A percentile compares a stretch with the other conserved stretches of the same genome.
phyloP scores from a whole-genome alignment of 2,888 invertebrate genomes.

The Emmelina monodactyla region DNA sequence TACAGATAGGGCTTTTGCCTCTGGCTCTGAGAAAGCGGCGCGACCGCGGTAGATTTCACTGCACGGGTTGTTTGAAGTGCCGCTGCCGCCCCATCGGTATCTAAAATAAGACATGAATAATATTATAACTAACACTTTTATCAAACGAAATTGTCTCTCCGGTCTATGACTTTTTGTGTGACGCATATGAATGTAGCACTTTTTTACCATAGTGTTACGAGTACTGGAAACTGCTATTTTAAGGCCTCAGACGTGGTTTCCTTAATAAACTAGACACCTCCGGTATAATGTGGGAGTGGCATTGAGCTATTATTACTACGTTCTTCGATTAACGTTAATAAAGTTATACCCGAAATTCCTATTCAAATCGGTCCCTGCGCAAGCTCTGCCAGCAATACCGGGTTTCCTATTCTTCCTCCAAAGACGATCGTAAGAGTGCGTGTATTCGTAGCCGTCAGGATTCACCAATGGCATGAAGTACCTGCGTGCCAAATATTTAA shows the following conservation, averaged over 20 bases:
- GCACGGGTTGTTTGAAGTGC: conserved; percentile 83
- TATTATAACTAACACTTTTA: neutral
- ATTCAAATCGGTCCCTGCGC: conserved; percentile 82
- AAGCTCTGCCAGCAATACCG: conserved; percentile 52
- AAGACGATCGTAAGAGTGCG: conserved; percentile 78
- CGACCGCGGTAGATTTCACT: conserved; percentile 83
- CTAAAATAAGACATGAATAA: conserved; percentile 25
- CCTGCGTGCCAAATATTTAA: too few relatives aligned
- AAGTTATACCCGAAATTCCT: conserved; percentile 86
- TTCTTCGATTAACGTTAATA: neutral
- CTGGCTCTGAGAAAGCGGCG: conserved; percentile 88
- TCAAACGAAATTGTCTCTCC: neutral
- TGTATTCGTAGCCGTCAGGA: conserved; percentile 89
- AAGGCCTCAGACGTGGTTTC: too few relatives aligned
- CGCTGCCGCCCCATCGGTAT: conserved; percentile 87
- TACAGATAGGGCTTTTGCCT: conserved; percentile 72
- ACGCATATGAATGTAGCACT: too few relatives aligned
- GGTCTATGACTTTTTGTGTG: too few relatives aligned
- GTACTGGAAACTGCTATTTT: too few relatives aligned
- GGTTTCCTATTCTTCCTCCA: conserved; percentile 83
- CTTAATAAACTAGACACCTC: too few relatives aligned
- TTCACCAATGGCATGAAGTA: conserved; percentile 80
- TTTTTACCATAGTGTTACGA: too few relatives aligned
- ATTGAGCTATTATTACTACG: too few relatives aligned
- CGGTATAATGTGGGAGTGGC: too few relatives aligned